Evolutionary conservation across 2,888 invertebrate species (phyloP), one percentile per base, ranked within the genome.

Genomic region (Drosophila pegasa): DNA sequence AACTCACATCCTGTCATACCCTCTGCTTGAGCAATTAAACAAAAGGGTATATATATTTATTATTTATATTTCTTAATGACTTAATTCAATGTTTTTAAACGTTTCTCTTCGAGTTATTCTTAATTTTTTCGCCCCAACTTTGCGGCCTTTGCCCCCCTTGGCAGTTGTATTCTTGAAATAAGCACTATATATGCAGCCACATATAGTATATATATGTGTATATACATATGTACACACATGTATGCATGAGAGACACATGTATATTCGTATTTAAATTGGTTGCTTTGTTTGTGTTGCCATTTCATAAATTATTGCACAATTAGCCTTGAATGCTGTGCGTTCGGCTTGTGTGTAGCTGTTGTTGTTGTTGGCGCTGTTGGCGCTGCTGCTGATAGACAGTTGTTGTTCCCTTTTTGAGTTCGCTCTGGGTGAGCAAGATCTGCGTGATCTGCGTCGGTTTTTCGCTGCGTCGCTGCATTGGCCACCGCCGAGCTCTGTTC

Each of bases 291-390:
- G 45, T 65, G 60, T 81, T 69, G 83, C 73, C 69, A 65, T 60
- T 84, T 78, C 66, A 78, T 81, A 81, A 75, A 70, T 85, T 80
- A 80, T 81, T 84, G 85, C 79, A 85, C 78, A 85, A 85, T 85
- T 84, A 81, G 85, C 80, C 85, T 80, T 80, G 80, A 81, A 68
- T 27, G 45, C 55, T 33, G 40, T 59, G 38, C 50, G 58, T 25
- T 58, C 43, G 25, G 54, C 63, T 58, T 62, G 52, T 38, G 33
- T 22, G 29, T 31, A 40, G 14, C 60, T 52, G n/a, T 43, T 40
- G 22, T 45, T 52, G 22, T 60, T 61, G 38, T 9, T 48, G 47
- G 51, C 25, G 35, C n/a, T 60, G 20, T 33, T 22, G 31, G 10
- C 56, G n/a, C 54, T 35, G 20, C 16, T 61, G 41, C 43, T 37